Base-by-base conservation (phyloP, 2,113 vertebrate species). In the Cyprinus carpio region DNA sequence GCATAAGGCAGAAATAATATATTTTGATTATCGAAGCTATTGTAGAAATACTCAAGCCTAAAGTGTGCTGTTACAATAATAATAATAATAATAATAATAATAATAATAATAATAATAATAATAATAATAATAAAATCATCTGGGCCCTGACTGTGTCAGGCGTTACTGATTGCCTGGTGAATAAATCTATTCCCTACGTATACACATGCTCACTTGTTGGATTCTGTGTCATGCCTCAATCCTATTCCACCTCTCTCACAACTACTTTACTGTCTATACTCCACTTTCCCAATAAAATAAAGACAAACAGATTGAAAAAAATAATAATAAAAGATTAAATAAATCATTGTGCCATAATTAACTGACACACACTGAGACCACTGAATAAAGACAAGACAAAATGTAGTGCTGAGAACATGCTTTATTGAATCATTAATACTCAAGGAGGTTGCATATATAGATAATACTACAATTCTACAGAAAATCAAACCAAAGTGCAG, bases 351-450 rank as follows among this genome's bases (percentile, higher is more conserved):
- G n/a, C 15, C 31, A 15, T 34, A 56, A 6, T 37, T 37, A 60
- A 18, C 20, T 16, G 2, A 25, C 5, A 37, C 10, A n/a, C 18
- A 46, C 6, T 56, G 34, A 62, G 37, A 37, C 54, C 25, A 20
- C 20, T 83, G 51, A 84, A 89, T 54, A 84, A 49, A 82, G 18
- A 79, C 88, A 65, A 72, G 89, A 20, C 80, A 20, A 67, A 82
- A 79, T 91, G 83, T 93, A 92, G 95, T 99, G 97, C 98, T 96
- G 97, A 96, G 95, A 97, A 95, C 98, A 97, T 97, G 96, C 98
- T 99, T 99, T 99, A 98, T 98, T 99, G 95, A 96, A 94, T 94
- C 92, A 96, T 93, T 91, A 91, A 93, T 95, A 94, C 95, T 96
- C 96, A 91, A 94, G 96, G 97, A 99, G 97, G 97, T 94, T 96